Evolutionary conservation across 1,140 invertebrate genomes (phyloP), one percentile per base, ranked within the genome.

Genomic region (Camponotus vicinus): DNA sequence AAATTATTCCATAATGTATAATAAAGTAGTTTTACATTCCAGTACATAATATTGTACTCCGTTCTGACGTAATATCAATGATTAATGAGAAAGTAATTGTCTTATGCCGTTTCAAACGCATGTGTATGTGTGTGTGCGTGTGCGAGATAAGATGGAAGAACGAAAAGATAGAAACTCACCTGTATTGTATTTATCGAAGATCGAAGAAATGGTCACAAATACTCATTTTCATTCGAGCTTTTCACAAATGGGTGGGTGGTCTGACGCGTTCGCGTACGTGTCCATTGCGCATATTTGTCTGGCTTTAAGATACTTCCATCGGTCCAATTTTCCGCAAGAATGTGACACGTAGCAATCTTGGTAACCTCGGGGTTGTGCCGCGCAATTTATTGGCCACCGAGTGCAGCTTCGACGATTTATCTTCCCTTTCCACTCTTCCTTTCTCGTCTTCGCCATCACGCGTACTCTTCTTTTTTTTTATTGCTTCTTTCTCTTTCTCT

Each of bases 301-400:
- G 77, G 80, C 76, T 88, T 89, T 87, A 91, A 91, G 79, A 88
- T 73, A 88, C 79, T 86, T 91, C 73, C 87, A 79, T 73, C 86
- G 88, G 71, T 89, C 88, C 90, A 91, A 91, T 92, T 92, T 92
- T 91, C 90, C 90, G 63, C 80, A 89, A 90, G 90, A 90, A 89
- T 91, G 88, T 92, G 91, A 92, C 91, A 92, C 90, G 88, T 92
- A 92, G 87, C 91, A 92, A 92, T 92, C 90, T 92, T 90, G 76
- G 88, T 89, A 91, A 92, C 86, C 90, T 88, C 88, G 55, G 77
- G 91, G 90, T 89, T 78, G 69, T 32, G 71, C 61, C 70, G 66
- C 73, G 69, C 80, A 89, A 92, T 92, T 92, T 92, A 92, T 91
- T 79, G 83, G 90, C 90, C 88, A 91, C 84, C 88, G 86, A 91